phyloP scores from a whole-genome alignment of 2,113 vertebrate genomes.

The Anoplopoma fimbria region DNA sequence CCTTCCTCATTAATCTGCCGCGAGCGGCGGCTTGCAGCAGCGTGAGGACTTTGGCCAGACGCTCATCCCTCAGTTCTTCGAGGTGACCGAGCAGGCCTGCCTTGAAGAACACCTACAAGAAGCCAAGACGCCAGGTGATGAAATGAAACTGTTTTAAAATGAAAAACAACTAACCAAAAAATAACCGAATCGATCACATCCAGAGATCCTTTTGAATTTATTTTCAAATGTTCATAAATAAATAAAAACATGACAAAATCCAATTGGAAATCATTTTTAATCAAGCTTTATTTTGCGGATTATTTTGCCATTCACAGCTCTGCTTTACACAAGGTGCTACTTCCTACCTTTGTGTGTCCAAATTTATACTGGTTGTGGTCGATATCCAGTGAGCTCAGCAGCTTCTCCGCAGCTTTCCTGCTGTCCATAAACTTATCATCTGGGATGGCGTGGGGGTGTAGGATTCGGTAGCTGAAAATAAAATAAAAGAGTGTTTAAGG shows the following conservation, averaged over 20 bases:
- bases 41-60: constrained; percentile 91
- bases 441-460: constrained; percentile 93
- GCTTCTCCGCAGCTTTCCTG: constrained; percentile 89
- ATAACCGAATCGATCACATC: not conserved
- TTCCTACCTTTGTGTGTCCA: constrained; percentile 88
- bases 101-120: constrained; percentile 93
- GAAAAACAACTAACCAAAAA: not conserved
- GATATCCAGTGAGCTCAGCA: constrained; percentile 85
- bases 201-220: not conserved
- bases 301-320: not conserved
- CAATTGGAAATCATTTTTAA: not conserved
- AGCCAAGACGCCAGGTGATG: not conserved
- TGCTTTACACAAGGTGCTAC: not conserved
- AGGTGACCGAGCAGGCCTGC: constrained; percentile 90
- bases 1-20: constrained; percentile 89
- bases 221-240: not conserved
- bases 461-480: constrained; percentile 89
- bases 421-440: constrained; percentile 95
- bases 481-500: not conserved
- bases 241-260: too few relatives aligned
- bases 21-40: constrained; percentile 91
- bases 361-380: constrained; percentile 89
- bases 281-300: not conserved
- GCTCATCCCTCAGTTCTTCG: constrained; percentile 92
- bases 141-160: not conserved